phyloP scores from a whole-genome alignment of 2,113 vertebrate species.

The Semnornis frantzii region DNA sequence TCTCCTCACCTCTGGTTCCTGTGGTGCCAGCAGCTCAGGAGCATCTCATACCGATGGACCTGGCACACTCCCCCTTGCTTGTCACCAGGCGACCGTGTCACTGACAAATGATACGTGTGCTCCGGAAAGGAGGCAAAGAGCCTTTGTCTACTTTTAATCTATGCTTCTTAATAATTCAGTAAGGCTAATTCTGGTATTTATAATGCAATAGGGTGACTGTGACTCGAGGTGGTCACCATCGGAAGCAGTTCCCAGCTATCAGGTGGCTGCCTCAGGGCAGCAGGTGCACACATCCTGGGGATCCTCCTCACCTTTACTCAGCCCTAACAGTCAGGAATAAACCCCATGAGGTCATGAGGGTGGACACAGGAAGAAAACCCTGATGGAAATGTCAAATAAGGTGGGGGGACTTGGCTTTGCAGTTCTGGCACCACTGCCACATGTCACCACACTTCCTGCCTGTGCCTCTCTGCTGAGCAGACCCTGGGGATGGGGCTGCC shows the following conservation, averaged over 20 bases:
- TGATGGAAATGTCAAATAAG: not conserved
- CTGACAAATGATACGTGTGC: not conserved
- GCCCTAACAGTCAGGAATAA: not conserved
- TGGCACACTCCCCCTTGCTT: not conserved
- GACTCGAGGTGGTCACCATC: constrained; percentile 1
- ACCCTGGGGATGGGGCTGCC: not conserved
- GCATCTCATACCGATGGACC: not conserved
- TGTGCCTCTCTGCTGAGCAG: not conserved
- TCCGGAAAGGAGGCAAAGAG: not conserved
- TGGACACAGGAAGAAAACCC: not conserved
- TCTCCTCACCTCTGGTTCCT: not conserved
- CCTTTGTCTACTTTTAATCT: constrained; percentile 49
- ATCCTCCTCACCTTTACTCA: not conserved
- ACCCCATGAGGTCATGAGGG: fast-evolving
- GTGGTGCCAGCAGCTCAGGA: not conserved
- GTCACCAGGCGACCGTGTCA: not conserved
- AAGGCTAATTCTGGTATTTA: constrained; percentile 60
- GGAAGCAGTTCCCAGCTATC: not conserved
- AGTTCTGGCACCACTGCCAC: not conserved
- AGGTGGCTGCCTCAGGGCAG: not conserved
- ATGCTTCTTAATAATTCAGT: constrained; percentile 67
- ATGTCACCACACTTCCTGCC: not conserved
- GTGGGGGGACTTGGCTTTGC: not conserved
- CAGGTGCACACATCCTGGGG: fast-evolving
- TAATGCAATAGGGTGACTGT: constrained; percentile 34